phyloP scores from a whole-genome alignment of 1,140 invertebrate genomes.

The Philopotamus ludificatus region DNA sequence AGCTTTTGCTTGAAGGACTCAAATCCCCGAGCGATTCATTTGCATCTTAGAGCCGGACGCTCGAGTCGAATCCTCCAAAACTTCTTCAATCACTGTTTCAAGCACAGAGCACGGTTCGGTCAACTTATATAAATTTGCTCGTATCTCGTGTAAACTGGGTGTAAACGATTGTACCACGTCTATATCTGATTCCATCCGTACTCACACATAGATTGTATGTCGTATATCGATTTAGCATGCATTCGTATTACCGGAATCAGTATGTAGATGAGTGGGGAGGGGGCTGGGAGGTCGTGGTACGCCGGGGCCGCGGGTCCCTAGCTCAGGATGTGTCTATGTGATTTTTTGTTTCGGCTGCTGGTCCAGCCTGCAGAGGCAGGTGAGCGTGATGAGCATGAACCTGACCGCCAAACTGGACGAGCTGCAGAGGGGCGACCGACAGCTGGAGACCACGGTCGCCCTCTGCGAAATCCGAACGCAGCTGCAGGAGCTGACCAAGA shows the following conservation, averaged over 20 bases:
- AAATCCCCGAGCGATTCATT: too few relatives aligned
- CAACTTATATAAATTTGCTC: background rate
- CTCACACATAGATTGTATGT: conserved; percentile 13
- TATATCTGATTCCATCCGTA: conserved; percentile 9
- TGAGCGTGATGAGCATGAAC: conserved; percentile 94
- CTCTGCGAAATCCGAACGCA: conserved; percentile 87
- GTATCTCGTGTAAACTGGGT: too few relatives aligned
- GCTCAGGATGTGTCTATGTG: conserved; percentile 11
- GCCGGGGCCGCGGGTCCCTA: background rate
- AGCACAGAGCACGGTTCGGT: background rate
- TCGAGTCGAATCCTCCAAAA: too few relatives aligned
- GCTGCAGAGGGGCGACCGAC: conserved; percentile 80
- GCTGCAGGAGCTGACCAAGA: conserved; percentile 88
- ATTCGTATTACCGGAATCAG: conserved; percentile 11
- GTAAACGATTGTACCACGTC: background rate
- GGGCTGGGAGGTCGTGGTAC: background rate
- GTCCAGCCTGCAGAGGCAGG: conserved; percentile 88
- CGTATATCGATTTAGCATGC: conserved; percentile 24
- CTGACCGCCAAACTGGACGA: conserved; percentile 88
- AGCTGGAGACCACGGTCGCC: conserved; percentile 85
- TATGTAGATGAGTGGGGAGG: conserved; percentile 2
- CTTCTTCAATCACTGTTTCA: background rate
- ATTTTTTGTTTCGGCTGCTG: conserved; percentile 19
- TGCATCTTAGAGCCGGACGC: too few relatives aligned
- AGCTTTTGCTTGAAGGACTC: too few relatives aligned